Conservation (phyloP, 2,797 vertebrate genomes). For the Siniperca undulata region DNA sequence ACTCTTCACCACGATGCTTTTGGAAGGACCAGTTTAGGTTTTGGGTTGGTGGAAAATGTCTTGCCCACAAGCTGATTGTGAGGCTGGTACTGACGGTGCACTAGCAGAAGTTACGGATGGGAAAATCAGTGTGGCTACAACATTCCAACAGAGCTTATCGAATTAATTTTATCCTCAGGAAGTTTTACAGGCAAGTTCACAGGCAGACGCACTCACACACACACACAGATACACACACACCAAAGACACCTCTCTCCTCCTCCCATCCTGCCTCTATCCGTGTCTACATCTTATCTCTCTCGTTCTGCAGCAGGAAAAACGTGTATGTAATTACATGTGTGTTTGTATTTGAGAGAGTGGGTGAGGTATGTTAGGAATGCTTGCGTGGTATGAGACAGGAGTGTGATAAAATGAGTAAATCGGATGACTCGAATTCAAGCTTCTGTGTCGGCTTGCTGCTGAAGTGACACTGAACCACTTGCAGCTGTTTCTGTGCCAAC, state of each 20-base stretch:
- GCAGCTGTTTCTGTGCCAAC: not conserved
- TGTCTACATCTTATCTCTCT: constrained; percentile 24
- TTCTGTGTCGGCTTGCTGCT: not conserved
- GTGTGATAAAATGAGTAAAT: constrained; percentile 38
- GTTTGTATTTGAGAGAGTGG: constrained; percentile 2
- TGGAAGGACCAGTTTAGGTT: not conserved
- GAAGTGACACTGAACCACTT: not conserved
- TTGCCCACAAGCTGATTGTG: not conserved
- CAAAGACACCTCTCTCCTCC: constrained; percentile 15
- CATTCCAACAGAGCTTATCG: constrained; percentile 68
- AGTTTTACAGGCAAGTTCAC: constrained; percentile 47
- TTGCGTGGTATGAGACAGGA: constrained; percentile 11
- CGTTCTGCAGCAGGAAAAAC: constrained; percentile 17
- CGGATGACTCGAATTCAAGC: constrained; percentile 1
- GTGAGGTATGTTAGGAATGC: constrained; percentile 16
- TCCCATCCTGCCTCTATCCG: constrained; percentile 5
- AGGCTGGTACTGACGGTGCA: constrained; percentile 30
- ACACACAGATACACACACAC: constrained; percentile 9
- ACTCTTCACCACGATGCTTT: not conserved
- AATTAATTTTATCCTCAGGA: constrained; percentile 65
- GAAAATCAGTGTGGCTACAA: constrained; percentile 47
- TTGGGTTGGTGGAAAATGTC: constrained; percentile 15
- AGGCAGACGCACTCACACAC: constrained; percentile 1
- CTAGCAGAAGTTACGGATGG: constrained; percentile 34
- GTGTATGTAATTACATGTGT: constrained; percentile 1